A percentile compares a stretch with the other conserved stretches of the same genome.
These are phyloP conservation scores for Ciona savignyi DNA, from an alignment of 23 tunicate species.

Conservation along the genomic window DNA sequence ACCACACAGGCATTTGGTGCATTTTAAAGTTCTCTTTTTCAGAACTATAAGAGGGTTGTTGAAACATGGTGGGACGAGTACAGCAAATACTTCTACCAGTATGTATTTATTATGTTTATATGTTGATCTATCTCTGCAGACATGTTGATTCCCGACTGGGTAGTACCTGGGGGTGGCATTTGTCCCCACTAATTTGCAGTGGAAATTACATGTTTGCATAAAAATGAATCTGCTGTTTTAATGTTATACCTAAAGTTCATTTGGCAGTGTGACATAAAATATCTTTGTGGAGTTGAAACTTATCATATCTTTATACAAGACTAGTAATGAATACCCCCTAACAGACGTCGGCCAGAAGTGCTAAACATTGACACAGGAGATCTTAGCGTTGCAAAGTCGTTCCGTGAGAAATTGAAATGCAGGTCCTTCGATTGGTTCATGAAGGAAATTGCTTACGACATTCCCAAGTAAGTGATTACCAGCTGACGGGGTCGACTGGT, in stretches of 20 bases:
- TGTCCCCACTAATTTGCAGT: no score
- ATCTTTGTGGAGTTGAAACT: no score
- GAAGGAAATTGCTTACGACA: conserved; percentile 96
- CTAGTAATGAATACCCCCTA: neutral
- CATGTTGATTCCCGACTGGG: no score
- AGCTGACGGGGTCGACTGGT: no score
- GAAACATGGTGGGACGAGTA: conserved; percentile 99
- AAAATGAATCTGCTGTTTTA: no score
- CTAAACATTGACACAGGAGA: conserved; percentile 61
- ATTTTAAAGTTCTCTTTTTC: conserved; percentile 6
- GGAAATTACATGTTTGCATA: no score
- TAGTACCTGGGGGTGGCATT: no score
- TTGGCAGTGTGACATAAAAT: no score
- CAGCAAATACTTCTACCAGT: conserved; percentile 73
- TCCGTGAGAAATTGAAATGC: conserved; percentile 70
- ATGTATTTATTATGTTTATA: no score
- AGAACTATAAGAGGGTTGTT: conserved; percentile 93
- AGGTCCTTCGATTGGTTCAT: conserved; percentile 91
- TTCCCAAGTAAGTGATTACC: conserved; percentile 72
- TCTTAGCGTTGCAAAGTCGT: conserved; percentile 28
- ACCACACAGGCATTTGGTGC: no score
- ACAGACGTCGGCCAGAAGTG: conserved; percentile 83
- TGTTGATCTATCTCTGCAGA: no score
- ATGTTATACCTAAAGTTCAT: no score
- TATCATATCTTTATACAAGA: neutral